Evolutionary conservation across 2,113 vertebrate species (phyloP).

Genomic region (Menura novaehollandiae): DNA sequence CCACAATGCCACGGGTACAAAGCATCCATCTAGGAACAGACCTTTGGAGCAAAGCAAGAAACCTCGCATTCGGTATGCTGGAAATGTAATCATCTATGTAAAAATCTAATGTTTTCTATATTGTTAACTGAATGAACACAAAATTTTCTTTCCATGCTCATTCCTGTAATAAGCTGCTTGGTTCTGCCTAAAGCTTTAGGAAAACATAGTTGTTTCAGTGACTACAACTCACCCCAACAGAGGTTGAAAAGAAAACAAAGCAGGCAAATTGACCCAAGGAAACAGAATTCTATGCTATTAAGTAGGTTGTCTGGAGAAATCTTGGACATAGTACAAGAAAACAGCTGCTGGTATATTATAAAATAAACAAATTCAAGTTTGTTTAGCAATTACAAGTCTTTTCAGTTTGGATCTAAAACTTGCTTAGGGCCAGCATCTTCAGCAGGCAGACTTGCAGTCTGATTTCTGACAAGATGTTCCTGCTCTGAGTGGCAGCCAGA

Average conservation of each 20-base stretch:
- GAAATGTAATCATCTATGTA: neutral
- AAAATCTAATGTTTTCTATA: neutral
- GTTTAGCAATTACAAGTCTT: conserved; percentile 38
- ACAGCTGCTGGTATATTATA: conserved; percentile 32
- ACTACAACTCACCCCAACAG: neutral
- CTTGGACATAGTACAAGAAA: conserved; percentile 3
- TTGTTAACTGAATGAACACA: neutral
- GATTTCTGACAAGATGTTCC: conserved; percentile 17
- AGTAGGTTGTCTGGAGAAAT: conserved; percentile 1
- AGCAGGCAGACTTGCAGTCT: conserved; percentile 20
- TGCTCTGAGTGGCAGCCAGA: conserved; percentile 11
- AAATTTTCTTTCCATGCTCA: neutral
- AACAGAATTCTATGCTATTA: neutral
- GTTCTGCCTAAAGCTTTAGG: neutral
- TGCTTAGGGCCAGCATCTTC: conserved; percentile 10
- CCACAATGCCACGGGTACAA: neutral
- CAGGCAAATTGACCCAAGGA: neutral
- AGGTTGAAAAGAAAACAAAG: neutral
- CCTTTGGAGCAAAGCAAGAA: neutral
- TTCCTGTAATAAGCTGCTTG: neutral
- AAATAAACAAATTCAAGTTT: conserved; percentile 56
- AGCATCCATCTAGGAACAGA: neutral
- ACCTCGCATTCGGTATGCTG: fast-evolving
- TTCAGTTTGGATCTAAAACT: conserved; percentile 21
- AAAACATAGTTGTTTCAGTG: neutral